Evolutionary conservation across 2,797 vertebrate species (phyloP), one percentile per base, ranked within the genome.

Genomic region (Periophthalmus magnuspinnatus): DNA sequence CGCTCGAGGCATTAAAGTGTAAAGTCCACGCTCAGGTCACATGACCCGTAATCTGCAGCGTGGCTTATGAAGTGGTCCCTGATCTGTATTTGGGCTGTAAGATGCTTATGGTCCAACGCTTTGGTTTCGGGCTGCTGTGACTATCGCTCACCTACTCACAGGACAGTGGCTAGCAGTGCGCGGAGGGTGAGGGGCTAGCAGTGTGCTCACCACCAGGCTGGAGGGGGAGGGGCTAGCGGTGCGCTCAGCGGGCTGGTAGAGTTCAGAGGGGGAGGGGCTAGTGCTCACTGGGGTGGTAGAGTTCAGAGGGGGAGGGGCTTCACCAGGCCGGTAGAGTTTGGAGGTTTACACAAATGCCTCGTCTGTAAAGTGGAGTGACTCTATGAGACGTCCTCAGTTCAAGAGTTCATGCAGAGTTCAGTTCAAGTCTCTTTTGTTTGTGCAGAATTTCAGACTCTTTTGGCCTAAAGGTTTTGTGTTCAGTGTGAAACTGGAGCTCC

Each of bases 41-140:
- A 69, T 89, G 89, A 88, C 78, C 72, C 24, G 67, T 88, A 88
- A 91, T 84, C 90, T 81, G 71, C 81, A 71, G 68, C 9, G 62
- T 64, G 84, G 87, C 62, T 80, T 83, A 87, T 14, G 61, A 87
- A 88, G 83, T 84, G 82, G 80, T 81, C 84, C 68, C 63, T 78
- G 83, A 81, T 88, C 86, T 85, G 80, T 80, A 80, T 81, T 82
- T 85, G 84, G 57, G 65, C 59, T 85, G 74, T 88, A 83, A 87
- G 86, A 80, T 83, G 86, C 82, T 88, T 88, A 88, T 64, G 79
- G 72, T 67, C 28, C 13, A 72, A 61, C 74, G 73, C 73, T 71
- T 77, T 71, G 66, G 66, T 79, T 84, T 70, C 68, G 67, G 73
- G 65, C 57, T 14, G 56, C 48, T 5, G 38, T 33, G 57, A 74